Evolutionary conservation across 1,140 invertebrate species (phyloP).

Genomic region (Hylaeus volcanicus): DNA sequence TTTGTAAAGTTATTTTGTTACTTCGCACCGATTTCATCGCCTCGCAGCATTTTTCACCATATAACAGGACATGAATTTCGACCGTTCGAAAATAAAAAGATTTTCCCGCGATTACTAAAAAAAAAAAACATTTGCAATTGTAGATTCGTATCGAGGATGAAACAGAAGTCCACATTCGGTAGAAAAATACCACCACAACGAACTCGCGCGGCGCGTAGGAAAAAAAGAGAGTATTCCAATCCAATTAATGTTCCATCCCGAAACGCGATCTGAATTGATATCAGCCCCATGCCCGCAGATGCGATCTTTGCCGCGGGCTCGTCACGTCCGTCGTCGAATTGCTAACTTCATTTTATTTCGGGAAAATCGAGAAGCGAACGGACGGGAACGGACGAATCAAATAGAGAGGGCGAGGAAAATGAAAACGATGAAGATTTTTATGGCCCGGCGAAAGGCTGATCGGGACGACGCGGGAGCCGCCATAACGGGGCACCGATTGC

Average conservation of each 20-base stretch:
- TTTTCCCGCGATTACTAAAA: too few relatives aligned
- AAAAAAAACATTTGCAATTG: too few relatives aligned
- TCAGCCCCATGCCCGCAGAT: constrained; percentile 9
- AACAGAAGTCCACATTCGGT: neutral
- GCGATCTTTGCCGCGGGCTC: constrained; percentile 29
- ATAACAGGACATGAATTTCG: too few relatives aligned
- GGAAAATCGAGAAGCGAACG: constrained; percentile 23
- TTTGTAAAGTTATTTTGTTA: too few relatives aligned
- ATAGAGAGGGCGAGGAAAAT: neutral
- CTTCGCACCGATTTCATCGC: too few relatives aligned
- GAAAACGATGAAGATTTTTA: neutral
- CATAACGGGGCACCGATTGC: neutral
- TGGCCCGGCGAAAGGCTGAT: neutral
- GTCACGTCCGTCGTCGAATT: constrained; percentile 32
- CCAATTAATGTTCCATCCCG: constrained; percentile 41
- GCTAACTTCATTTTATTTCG: constrained; percentile 26
- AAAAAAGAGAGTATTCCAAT: constrained; percentile 35
- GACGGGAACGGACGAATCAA: neutral
- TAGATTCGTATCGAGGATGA: neutral
- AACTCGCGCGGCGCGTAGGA: neutral
- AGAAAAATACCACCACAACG: neutral
- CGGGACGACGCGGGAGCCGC: neutral
- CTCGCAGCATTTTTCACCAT: too few relatives aligned
- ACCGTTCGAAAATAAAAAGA: too few relatives aligned
- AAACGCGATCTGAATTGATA: constrained; percentile 43